Percentiles rank a stretch among this genome's conserved stretches.
Evolutionary conservation across 30 jellyfish, hydroid and myxozoan genomes (phyloP).

Genomic region (Pseudorhiza aurosa): DNA sequence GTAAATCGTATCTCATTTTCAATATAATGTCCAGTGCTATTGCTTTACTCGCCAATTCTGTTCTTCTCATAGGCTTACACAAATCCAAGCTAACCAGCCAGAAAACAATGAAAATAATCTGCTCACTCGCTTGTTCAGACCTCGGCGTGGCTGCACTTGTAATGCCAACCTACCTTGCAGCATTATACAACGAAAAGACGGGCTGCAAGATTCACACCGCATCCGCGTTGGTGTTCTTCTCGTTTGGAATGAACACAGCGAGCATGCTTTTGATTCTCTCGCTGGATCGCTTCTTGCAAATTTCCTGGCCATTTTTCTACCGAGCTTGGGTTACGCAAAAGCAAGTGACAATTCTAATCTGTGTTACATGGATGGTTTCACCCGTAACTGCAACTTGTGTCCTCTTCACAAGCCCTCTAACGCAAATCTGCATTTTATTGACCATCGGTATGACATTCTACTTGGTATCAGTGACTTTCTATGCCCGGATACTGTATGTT

Average conservation of each 20-base stretch:
- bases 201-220: constrained; percentile 8
- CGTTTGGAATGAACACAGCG: constrained; percentile 47
- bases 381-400: background rate
- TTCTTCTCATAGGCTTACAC: constrained; percentile 35
- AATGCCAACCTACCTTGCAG: constrained; percentile 3
- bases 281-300: constrained; percentile 36
- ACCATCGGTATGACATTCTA: constrained; percentile 24
- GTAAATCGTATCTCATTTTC: background rate
- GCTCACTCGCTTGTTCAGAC: constrained; percentile 50
- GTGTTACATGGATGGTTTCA: constrained; percentile 40
- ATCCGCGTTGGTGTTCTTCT: constrained; percentile 1
- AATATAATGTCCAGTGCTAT: constrained; percentile 1
- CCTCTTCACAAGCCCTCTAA: constrained; percentile 18
- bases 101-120: constrained; percentile 41
- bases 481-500: constrained; percentile 15
- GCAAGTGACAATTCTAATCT: background rate
- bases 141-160: constrained; percentile 35
- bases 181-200: background rate
- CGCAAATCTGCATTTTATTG: constrained; percentile 11
- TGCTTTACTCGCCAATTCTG: constrained; percentile 16
- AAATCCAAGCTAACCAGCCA: constrained; percentile 48
- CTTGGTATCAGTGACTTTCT: constrained; percentile 19
- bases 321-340: constrained; percentile 31
- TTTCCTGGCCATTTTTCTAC: constrained; percentile 47
- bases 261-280: constrained; percentile 42